Evolutionary conservation across 2,113 vertebrate genomes (phyloP).

Genomic region (Phycodurus eques): DNA sequence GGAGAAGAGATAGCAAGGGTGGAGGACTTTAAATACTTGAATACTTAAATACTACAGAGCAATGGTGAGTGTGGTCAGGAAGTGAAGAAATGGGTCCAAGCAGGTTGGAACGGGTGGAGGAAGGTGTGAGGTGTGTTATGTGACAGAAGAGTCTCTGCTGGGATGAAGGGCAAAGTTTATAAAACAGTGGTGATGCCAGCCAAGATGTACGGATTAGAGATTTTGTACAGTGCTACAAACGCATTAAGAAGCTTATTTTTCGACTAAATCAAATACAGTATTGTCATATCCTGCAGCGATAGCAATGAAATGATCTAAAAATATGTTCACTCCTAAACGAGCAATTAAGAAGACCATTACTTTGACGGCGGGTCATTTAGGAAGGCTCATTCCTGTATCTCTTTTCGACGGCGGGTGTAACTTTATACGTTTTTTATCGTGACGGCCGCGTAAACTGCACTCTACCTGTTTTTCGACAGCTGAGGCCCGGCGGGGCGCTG

Average conservation of each 20-base stretch:
- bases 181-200: too few relatives aligned
- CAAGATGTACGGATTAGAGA: too few relatives aligned
- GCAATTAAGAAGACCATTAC: conserved; percentile 19
- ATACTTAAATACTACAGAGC: too few relatives aligned
- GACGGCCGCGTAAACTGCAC: conserved; percentile 62
- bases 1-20: too few relatives aligned
- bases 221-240: conserved; percentile 33
- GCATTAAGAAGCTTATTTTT: conserved; percentile 49
- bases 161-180: too few relatives aligned
- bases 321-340: neutral
- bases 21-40: too few relatives aligned
- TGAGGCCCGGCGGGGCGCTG: conserved; percentile 57
- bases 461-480: conserved; percentile 66
- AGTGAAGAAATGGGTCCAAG: too few relatives aligned
- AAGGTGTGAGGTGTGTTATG: too few relatives aligned
- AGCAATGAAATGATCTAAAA: conserved; percentile 33
- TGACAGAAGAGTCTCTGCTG: too few relatives aligned
- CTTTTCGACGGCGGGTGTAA: conserved; percentile 55
- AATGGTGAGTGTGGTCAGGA: too few relatives aligned
- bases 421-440: conserved; percentile 51
- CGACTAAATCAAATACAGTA: conserved; percentile 36
- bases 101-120: too few relatives aligned
- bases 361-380: conserved; percentile 58
- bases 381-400: conserved; percentile 50
- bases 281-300: conserved; percentile 1